Percentiles rank a stretch among this genome's conserved stretches.
These are phyloP conservation scores for Arctopsyche grandis DNA, from an alignment of 1,140 invertebrate species.

Conservation along the genomic window DNA sequence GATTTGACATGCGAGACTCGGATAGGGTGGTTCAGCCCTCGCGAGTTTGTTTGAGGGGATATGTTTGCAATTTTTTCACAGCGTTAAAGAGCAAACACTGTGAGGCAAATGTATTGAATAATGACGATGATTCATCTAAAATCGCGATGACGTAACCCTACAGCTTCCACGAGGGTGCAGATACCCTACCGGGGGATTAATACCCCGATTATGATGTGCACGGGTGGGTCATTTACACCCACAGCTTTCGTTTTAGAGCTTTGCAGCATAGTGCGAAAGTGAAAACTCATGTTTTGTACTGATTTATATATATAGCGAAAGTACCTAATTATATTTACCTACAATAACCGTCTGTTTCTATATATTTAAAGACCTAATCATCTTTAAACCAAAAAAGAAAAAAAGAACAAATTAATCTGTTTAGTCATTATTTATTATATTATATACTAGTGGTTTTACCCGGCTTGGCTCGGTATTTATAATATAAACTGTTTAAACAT, in stretches of 20 bases:
- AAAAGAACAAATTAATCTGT: too few relatives aligned
- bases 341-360: too few relatives aligned
- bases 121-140: conserved; percentile 42
- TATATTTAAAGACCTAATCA: too few relatives aligned
- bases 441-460: too few relatives aligned
- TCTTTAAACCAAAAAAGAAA: too few relatives aligned
- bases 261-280: background rate
- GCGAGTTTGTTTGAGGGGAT: background rate
- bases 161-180: conserved; percentile 3
- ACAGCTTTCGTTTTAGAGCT: too few relatives aligned
- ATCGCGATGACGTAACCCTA: conserved; percentile 16
- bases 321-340: too few relatives aligned
- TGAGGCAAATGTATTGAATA: conserved; percentile 20
- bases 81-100: conserved; percentile 33
- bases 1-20: background rate
- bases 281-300: too few relatives aligned
- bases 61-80: conserved; percentile 37
- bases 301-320: too few relatives aligned
- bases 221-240: background rate
- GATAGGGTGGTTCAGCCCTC: background rate
- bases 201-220: conserved; percentile 22
- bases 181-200: conserved; percentile 13
- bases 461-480: too few relatives aligned
- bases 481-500: too few relatives aligned
- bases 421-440: too few relatives aligned